Percentiles rank a stretch among this genome's conserved stretches.
phyloP scores from a whole-genome alignment of 2,888 invertebrate species.

The Meloe dianella region DNA sequence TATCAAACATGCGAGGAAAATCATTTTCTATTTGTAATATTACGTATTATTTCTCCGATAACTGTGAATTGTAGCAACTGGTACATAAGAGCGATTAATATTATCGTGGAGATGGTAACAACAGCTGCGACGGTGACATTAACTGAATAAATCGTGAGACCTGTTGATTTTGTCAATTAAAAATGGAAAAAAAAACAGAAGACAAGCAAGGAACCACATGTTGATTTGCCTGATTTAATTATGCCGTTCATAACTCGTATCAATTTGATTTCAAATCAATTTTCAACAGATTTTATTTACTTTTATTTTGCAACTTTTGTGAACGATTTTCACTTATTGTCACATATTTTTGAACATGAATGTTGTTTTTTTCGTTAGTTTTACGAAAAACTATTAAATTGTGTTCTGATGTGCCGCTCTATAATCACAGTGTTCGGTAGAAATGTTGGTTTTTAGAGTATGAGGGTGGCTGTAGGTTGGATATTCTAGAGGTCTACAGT shows the following conservation, averaged over 20 bases:
- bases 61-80: not conserved
- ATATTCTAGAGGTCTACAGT: slow-evolving; percentile 56
- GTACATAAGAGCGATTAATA: not conserved
- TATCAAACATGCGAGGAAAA: not conserved
- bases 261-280: not conserved
- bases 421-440: not conserved
- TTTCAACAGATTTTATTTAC: not conserved
- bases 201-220: slow-evolving; percentile 35
- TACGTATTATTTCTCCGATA: not conserved
- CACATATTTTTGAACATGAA: not conserved
- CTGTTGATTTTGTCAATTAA: slow-evolving; percentile 33
- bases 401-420: slow-evolving; percentile 1
- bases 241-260: not conserved
- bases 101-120: not conserved
- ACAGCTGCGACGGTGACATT: not conserved
- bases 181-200: not conserved
- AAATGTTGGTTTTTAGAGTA: not conserved
- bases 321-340: not conserved
- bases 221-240: slow-evolving; percentile 27
- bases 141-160: slow-evolving; percentile 20
- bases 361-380: not conserved
- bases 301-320: not conserved
- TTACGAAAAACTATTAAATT: not conserved
- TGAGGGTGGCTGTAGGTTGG: slow-evolving; percentile 39
- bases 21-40: not conserved